Evolutionary conservation across 1,140 invertebrate species (phyloP), one percentile per base, ranked within the genome.

Genomic region (Fragariocoptes setiger): DNA sequence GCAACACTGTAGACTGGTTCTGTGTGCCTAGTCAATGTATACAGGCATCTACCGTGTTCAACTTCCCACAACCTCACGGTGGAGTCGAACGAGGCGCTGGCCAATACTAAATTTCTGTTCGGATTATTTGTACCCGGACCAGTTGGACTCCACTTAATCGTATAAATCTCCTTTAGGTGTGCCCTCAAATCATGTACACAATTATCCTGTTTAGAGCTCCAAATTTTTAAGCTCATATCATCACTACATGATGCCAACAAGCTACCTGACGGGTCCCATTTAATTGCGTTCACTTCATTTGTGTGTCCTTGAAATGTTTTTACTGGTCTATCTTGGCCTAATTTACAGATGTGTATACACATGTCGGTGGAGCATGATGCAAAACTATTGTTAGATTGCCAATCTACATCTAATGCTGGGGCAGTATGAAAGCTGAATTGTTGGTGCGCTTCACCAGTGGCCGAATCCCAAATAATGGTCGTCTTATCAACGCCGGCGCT

Each of bases 341-440:
- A 62, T 59, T 78, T 77, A 56, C 88, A 95, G 8, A 97, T 86
- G 58, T 95, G 86, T 52, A 97, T 97, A 53, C 80, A 85, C 58
- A 92, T 83, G 65, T 97, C 90, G n/a, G 88, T 97, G 22, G 83
- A 92, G 62, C 90, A 97, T 40, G 83, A 92, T 4, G 88, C 88
- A 64, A 97, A 97, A 22, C 79, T 88, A 31, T 68, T 76, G 56
- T 94, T 92, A 38, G 76, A 82, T 60, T 95, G 82, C 90, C 90
- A 97, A 56, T 97, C 90, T 21, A 95, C 88, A 62, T 97, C 90
- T 35, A 97, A 60, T 4, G 88, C 88, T 20, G 90, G 88, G 12
- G 88, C 88, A 48, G 56, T 76, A 56, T 97, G 88, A 60, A 92
- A 97, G 48, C 79, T 80, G 61, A 97, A 97, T 56, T 95, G 86